Evolutionary conservation across 2,113 vertebrate genomes (phyloP), one percentile per base, ranked within the genome.

Genomic region (Dicaeum eximium): DNA sequence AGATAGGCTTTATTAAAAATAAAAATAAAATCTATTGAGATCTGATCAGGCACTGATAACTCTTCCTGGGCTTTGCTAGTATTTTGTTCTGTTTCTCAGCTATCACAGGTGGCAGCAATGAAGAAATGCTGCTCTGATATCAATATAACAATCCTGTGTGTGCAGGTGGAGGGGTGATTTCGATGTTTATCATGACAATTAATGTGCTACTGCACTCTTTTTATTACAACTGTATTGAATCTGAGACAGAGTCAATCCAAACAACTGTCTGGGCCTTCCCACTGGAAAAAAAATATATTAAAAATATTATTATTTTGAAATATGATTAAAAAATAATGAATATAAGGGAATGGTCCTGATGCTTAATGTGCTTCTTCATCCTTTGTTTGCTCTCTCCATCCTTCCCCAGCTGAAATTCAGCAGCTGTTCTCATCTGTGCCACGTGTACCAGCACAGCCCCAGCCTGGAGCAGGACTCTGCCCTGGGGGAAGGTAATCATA

Each of bases 151-250:
- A 86, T 65, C 54, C 60, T 81, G 37, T 11, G 40, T 6, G 5
- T 50, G 70, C 69, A 60, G 65, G 58, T 81, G 79, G 65, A 66
- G 38, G 47, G 54, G 38, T 67, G 62, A 38, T 83, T 69, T 66
- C 95, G 93, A 97, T 95, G 87, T 97, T 96, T 97, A 97, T 97
- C 91, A 45, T 65, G 86, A 69, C 90, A 97, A 97, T 97, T 97
- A 96, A 97, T 96, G 88, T 91, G 58, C 58, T 80, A 6, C 56
- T 44, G 44, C 45, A 53, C 47, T 84, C 65, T 93, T 95, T 88
- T 92, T 80, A 97, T 96, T 97, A 80, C 69, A 91, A 53, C 50
- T 60, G 56, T 40, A 84, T 90, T 90, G 78, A 92, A 80, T 95
- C 69, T 50, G 84, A 92, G 95, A 47, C 77, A 83, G 27, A 96